Base-by-base conservation (phyloP, 1,140 invertebrate genomes). In the Patella vulgata region DNA sequence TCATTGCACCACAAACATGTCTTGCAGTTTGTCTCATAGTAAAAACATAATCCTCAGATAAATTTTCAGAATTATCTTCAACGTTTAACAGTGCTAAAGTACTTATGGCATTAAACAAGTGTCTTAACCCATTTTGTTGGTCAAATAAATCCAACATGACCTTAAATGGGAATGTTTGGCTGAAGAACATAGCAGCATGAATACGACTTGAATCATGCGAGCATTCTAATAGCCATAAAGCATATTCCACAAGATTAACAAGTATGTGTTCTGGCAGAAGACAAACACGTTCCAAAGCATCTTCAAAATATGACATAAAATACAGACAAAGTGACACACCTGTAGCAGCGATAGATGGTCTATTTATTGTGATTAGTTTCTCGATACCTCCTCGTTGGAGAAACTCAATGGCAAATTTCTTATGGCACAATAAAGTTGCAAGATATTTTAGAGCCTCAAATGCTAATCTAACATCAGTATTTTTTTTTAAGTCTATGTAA, bases 151-250 rank as follows among this genome's bases (percentile, higher is more conserved):
- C 93, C 1, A 98, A 82, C 70, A 97, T 93, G 0, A 94, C 89
- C 72, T 92, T 89, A 82, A 97, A 98, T 56, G 94, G 91, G 82
- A 98, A 97, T 6, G 93, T 92, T 55, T 96, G 87, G 0, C 93
- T 92, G 81, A 98, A 98, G 82, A 98, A 99, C 94, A 98, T 97
- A 12, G 95, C 95, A 1, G 96, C 95, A 85, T 98, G 94, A 78
- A 95, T 97, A 63, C 95, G 87, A 36, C 95, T 95, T 0, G 95
- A 97, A 83, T 97, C 93, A 79, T 99, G 96, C 23, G 94, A 97
- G 75, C 95, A 94, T 78, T 97, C 96, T 30, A 99, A 81, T 27
- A 98, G 84, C 95, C 96, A 98, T 0, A 98, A 82, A 0, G 92
- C 91, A 82, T 81, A 92, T 87, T 88, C 90, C 17, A 96, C 92